Evolutionary conservation across 2,888 invertebrate species (phyloP).

Genomic region (Strigamia maritima): DNA sequence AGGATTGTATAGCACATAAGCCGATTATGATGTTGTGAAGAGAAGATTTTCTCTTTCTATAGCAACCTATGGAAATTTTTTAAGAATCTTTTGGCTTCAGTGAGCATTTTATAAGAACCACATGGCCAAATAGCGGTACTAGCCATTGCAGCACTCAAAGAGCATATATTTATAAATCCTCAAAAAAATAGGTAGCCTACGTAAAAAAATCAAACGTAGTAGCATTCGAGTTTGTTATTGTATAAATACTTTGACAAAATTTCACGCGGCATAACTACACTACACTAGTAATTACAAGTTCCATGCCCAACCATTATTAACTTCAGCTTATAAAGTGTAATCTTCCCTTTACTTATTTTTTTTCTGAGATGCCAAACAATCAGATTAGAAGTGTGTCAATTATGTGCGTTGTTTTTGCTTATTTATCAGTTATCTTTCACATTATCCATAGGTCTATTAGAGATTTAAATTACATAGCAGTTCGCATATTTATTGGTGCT

Average conservation of each 20-base stretch:
- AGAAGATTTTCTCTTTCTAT: conserved; percentile 27
- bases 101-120: conserved; percentile 7
- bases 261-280: too few species aligned
- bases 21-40: conserved; percentile 6
- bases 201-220: too few species aligned
- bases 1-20: conserved; percentile 18
- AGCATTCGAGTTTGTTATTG: too few species aligned
- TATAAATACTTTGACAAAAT: too few species aligned
- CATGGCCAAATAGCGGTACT: background rate
- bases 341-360: background rate
- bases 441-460: conserved; percentile 19
- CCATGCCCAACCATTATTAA: too few species aligned
- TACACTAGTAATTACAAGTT: too few species aligned
- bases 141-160: background rate
- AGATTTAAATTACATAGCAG: conserved; percentile 25
- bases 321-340: background rate
- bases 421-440: conserved; percentile 28
- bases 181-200: too few species aligned
- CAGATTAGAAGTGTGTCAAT: conserved; percentile 1
- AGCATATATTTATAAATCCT: background rate
- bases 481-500: conserved; percentile 25
- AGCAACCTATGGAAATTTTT: conserved; percentile 31
- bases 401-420: conserved; percentile 9
- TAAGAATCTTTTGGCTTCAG: conserved; percentile 5
- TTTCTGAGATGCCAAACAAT: background rate